Evolutionary conservation across 2,797 vertebrate genomes (phyloP), one percentile per base, ranked within the genome.

Genomic region (Distichodus sexfasciatus): DNA sequence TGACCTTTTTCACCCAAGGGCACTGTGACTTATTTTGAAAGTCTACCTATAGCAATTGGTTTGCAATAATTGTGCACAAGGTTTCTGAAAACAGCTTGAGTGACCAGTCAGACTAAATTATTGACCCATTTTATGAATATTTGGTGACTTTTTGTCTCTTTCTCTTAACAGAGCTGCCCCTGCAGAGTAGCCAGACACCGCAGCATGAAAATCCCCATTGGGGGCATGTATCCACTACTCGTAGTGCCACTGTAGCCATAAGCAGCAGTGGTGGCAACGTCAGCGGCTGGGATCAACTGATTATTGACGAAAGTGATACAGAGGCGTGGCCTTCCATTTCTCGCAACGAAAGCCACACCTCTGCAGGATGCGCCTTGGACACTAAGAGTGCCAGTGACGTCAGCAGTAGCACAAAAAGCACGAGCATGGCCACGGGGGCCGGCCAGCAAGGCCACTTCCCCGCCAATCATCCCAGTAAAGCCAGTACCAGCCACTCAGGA

Each of bases 121-220:
- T n/a, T n/a, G n/a, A n/a, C n/a, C n/a, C n/a, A n/a, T n/a, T n/a
- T n/a, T n/a, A n/a, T n/a, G n/a, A 60, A 62, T 47, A 0, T 8
- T 17, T 24, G 77, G 9, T 38, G 57, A 17, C 11, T 72, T 6
- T 73, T 72, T 35, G 33, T 78, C 23, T 76, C 53, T 17, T 33
- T 74, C 31, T 82, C 75, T 78, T 81, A 86, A 84, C 88, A 91
- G 96, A 95, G 84, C 89, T 91, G 86, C 89, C 90, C 81, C 84
- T 90, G 89, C 93, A 95, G 85, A 93, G 87, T 83, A 88, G 92
- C 91, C 92, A 92, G 85, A 93, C 91, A 94, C 88, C 93, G 83
- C 94, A 97, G 87, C 95, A 98, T 98, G 96, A 98, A 90, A 95
- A 93, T 91, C 91, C 92, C 87, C 92, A 91, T 82, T 95, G 91